A percentile compares a stretch with the other conserved stretches of the same genome.
Conservation (phyloP, 2,113 vertebrate species). For the Corapipo altera region DNA sequence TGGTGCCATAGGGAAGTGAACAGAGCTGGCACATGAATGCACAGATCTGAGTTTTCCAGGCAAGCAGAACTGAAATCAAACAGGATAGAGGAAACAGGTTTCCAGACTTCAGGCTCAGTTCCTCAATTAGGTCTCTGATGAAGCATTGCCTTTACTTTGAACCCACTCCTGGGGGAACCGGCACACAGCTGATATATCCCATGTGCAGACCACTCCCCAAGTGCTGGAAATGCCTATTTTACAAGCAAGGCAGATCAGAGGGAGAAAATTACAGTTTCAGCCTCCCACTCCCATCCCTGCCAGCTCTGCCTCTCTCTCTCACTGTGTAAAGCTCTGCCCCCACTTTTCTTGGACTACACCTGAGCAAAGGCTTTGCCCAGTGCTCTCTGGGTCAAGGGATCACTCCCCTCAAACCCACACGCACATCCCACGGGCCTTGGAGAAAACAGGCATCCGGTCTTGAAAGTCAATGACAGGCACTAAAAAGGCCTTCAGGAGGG, state of each 20-base stretch:
- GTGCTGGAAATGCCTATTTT: background rate
- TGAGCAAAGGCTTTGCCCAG: background rate
- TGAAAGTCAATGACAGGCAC: background rate
- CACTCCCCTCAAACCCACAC: accelerated
- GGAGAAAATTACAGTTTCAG: background rate
- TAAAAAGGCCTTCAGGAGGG: background rate
- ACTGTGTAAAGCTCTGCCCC: background rate
- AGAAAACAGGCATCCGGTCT: background rate
- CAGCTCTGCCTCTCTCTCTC: background rate
- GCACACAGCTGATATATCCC: background rate
- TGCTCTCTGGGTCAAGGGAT: background rate
- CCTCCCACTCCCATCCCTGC: background rate
- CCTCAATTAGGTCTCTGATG: conserved; percentile 45
- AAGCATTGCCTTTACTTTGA: conserved; percentile 49
- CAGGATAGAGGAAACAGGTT: conserved; percentile 7
- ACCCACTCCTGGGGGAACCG: background rate
- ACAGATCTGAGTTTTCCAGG: background rate
- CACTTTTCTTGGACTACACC: background rate
- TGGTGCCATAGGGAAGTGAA: background rate
- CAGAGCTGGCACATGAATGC: background rate
- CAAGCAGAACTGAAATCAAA: background rate
- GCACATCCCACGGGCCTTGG: background rate
- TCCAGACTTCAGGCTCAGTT: conserved; percentile 4
- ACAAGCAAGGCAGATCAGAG: background rate
- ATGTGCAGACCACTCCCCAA: background rate